phyloP scores from a whole-genome alignment of 2,888 invertebrate species.

The Lasioglossum malachurum region DNA sequence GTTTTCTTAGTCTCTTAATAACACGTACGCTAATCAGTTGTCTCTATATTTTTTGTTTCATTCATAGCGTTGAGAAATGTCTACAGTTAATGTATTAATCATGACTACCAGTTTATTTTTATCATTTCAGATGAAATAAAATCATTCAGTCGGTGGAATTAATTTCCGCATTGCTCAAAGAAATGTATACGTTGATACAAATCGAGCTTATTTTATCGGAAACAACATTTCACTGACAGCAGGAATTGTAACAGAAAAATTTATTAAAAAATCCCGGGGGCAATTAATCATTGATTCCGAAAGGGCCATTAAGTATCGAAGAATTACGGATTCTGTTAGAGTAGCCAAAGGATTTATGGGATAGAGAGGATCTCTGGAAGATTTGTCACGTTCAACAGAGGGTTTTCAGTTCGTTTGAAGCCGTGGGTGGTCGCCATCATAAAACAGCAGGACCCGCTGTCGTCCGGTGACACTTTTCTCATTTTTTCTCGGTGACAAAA shows the following conservation, averaged over 20 bases:
- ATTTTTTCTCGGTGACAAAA: background rate
- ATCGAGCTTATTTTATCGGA: background rate
- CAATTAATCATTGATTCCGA: conserved; percentile 5
- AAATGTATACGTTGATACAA: background rate
- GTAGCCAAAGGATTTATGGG: background rate
- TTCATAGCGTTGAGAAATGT: background rate
- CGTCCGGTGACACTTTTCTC: background rate
- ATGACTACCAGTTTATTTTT: background rate
- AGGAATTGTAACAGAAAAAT: background rate
- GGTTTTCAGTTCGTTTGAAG: conserved; percentile 1
- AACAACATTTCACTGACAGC: background rate
- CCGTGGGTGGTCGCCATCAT: background rate
- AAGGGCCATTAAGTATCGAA: background rate
- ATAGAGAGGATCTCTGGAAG: conserved; percentile 8
- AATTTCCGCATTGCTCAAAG: too few relatives aligned
- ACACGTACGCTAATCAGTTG: background rate
- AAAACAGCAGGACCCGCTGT: background rate
- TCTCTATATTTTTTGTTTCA: background rate
- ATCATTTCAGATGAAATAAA: too few relatives aligned
- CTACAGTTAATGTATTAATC: background rate
- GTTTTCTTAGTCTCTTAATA: background rate
- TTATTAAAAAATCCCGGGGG: background rate
- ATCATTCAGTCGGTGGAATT: too few relatives aligned
- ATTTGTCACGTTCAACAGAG: conserved; percentile 1
- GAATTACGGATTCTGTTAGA: background rate